Conservation (phyloP, 2,888 invertebrate species). For the Microctonus aethiopoides region DNA sequence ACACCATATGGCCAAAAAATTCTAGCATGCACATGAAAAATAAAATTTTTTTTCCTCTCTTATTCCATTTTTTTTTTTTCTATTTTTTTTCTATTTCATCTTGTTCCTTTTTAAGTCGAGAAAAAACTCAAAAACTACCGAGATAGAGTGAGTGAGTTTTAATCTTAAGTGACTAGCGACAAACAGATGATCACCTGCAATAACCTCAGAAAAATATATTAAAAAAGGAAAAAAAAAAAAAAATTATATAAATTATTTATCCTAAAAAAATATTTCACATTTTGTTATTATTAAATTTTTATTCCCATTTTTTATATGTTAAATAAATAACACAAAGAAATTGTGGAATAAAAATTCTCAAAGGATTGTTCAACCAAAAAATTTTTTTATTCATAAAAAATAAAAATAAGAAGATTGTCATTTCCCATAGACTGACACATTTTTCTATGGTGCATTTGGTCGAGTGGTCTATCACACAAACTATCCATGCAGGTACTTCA, state of each 20-base stretch:
- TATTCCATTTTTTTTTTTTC: neutral
- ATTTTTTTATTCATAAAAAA: too few species aligned
- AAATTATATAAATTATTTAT: too few species aligned
- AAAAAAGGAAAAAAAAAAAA: too few species aligned
- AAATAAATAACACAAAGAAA: neutral
- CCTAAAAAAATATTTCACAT: too few species aligned
- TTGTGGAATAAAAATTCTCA: neutral
- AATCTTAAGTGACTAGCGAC: neutral
- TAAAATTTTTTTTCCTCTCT: neutral
- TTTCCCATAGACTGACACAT: neutral
- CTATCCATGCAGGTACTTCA: neutral
- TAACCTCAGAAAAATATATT: too few species aligned
- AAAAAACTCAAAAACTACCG: too few species aligned
- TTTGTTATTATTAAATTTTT: too few species aligned
- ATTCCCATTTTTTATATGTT: too few species aligned
- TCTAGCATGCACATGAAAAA: neutral
- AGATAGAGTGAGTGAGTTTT: neutral
- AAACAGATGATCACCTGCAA: neutral
- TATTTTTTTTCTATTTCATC: neutral
- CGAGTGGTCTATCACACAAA: neutral
- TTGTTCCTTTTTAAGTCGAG: neutral
- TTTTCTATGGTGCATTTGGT: neutral
- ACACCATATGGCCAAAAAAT: constrained; percentile 53
- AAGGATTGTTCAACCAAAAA: neutral
- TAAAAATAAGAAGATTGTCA: neutral